Base-by-base conservation (phyloP, 2,797 vertebrate species). In the Perodicticus potto region DNA sequence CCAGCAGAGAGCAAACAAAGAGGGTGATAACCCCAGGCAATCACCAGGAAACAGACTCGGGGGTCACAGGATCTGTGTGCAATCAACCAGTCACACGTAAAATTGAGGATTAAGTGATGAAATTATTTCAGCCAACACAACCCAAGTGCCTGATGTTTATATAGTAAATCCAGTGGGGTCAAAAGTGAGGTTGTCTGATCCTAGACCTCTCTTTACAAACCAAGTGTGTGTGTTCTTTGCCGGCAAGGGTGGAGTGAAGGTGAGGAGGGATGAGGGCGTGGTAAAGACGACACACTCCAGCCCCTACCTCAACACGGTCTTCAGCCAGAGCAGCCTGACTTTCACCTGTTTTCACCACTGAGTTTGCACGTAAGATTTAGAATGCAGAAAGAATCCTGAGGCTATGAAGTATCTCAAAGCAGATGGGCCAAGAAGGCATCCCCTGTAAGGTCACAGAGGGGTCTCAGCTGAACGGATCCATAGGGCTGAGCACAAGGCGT, bases 91-190 rank as follows among this genome's bases (percentile, higher is more conserved):
- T 32, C 80, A 73, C 34, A 85, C 0, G 2, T 34, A 70, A 84
- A 82, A 86, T 1, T 49, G 77, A 65, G 67, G 57, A 65, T 53
- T 73, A 61, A 40, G 85, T 12, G 61, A 91, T 76, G 57, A 96
- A 70, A 90, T 96, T 57, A 93, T 92, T 94, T 84, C 72, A 73
- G 95, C 32, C 32, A 45, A 90, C 37, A 85, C 0, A 61, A 23
- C 73, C n/a, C 29, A 45, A 16, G 2, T 23, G 63, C 59, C 45
- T 65, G n/a, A 7, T 90, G 85, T 94, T 95, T 73, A 82, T 37
- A 43, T 0, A 72, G 81, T n/a, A 82, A 73, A 94, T 78, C 69
- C 87, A 76, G 25, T 6, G n/a, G 65, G 22, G 53, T 45, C 16
- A 85, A 93, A 94, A 87, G 70, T 34, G 45, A 73, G 45, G 55